Evolutionary conservation across 2,113 vertebrate genomes (phyloP), one percentile per base, ranked within the genome.

Genomic region (Plecotus auritus): DNA sequence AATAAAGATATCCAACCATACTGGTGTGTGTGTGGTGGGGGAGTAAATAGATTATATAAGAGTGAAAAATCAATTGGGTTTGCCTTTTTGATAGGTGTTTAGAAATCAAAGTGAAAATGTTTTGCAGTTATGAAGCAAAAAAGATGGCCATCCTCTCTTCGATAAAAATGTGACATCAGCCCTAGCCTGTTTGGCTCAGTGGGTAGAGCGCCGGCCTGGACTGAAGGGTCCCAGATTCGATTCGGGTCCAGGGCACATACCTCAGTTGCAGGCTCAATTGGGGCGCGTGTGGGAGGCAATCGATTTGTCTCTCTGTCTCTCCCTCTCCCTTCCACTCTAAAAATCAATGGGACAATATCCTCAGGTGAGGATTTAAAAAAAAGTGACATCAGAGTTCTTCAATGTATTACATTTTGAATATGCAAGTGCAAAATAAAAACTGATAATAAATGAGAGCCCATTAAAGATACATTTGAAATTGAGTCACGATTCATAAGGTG

Each of bases 81-180:
- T 23, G 30, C 40, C 0, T 7, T 93, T 90, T 16, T 93, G 64
- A 70, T 64, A 87, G 18, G 10, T 90, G 23, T 76, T 96, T 70
- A 42, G 23, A 96, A 66, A 90, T 64, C 83, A 84, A 94, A 82
- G 56, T 93, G 69, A 66, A 91, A 90, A 85, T 85, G 7, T 81
- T 74, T 88, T 89, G 7, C 42, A 81, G 0, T 81, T 89, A 59
- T 32, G 37, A 88, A 91, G 7, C 80, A 56, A 77, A 51, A 67
- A 56, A 72, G 5, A 69, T 45, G 20, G 8, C 18, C 7, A 56
- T 74, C 20, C 32, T 88, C 77, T 88, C 14, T 56, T 56, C 20
- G 84, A 77, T 47, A 70, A 76, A 93, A 94, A 49, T 28, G 26
- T 23, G 23, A 28, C 20, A 40, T 89, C 23, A 59, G 23, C 20